These are phyloP conservation scores for Varanus komodoensis DNA, from an alignment of 2,113 vertebrate species.

Conservation along the genomic window DNA sequence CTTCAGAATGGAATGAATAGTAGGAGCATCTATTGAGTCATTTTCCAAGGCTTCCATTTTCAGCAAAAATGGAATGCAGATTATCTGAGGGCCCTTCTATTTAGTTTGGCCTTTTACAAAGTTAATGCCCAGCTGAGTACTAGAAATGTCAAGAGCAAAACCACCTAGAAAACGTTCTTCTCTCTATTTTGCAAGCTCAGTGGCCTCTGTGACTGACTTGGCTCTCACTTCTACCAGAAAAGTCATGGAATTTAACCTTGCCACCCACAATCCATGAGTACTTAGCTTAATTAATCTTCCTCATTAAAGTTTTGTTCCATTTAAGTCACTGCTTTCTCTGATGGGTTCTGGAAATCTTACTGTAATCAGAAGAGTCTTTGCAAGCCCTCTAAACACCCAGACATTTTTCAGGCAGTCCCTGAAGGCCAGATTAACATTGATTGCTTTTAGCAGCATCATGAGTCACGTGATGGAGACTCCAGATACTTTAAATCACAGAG, in stretches of 20 bases:
- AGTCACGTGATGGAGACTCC: neutral
- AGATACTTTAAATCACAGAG: neutral
- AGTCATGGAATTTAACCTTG: neutral
- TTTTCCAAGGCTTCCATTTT: neutral
- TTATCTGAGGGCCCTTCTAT: neutral
- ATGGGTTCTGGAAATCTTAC: slow-evolving; percentile 34
- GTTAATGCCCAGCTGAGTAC: neutral
- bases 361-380: slow-evolving; percentile 38
- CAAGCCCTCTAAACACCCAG: slow-evolving; percentile 28
- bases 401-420: slow-evolving; percentile 37
- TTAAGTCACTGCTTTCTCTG: slow-evolving; percentile 6
- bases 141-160: neutral
- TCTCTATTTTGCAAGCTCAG: neutral
- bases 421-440: slow-evolving; percentile 1
- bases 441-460: neutral
- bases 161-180: too few relatives aligned
- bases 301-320: neutral
- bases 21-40: neutral
- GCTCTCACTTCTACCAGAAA: neutral
- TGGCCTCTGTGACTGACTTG: neutral
- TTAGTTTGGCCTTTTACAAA: neutral
- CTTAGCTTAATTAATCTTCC: neutral
- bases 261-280: neutral
- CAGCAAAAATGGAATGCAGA: neutral
- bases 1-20: neutral